Evolutionary conservation across 2,888 invertebrate species (phyloP).

Genomic region (Hanleya hanleyi): DNA sequence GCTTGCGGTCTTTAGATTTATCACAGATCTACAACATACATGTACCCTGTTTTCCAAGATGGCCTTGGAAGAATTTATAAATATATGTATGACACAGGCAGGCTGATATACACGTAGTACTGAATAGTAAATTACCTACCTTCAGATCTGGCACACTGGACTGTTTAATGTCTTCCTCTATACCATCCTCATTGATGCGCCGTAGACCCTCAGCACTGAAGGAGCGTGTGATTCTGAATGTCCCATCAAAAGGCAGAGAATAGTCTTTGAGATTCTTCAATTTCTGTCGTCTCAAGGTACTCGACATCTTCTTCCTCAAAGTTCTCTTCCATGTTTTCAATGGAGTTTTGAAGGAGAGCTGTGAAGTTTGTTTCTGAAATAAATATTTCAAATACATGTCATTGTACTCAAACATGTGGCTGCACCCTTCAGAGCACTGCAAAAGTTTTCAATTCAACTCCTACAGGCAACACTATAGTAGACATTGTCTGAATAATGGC

Average conservation of each 20-base stretch:
- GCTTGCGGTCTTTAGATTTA: too few relatives aligned
- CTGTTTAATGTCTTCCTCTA: not conserved
- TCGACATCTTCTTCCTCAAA: slow-evolving; percentile 41
- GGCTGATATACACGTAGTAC: too few relatives aligned
- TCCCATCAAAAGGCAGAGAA: slow-evolving; percentile 36
- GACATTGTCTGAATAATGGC: too few relatives aligned
- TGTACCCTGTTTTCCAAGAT: too few relatives aligned
- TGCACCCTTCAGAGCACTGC: too few relatives aligned
- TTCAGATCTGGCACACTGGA: not conserved
- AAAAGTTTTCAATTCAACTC: too few relatives aligned
- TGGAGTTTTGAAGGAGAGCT: not conserved
- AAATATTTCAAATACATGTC: not conserved
- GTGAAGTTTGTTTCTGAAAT: not conserved
- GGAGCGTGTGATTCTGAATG: not conserved
- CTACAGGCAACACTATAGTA: too few relatives aligned
- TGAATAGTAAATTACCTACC: too few relatives aligned
- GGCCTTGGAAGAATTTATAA: too few relatives aligned
- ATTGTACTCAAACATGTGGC: too few relatives aligned
- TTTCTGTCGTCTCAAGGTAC: slow-evolving; percentile 47
- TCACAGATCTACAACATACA: too few relatives aligned
- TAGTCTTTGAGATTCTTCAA: slow-evolving; percentile 53
- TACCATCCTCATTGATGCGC: not conserved
- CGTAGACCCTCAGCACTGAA: not conserved
- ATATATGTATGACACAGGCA: too few relatives aligned
- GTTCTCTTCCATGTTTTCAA: slow-evolving; percentile 4